Evolutionary conservation across 53 echinoderm and acorn worm species (phyloP), one percentile per base, ranked within the genome.

Genomic region (Astropecten irregularis): DNA sequence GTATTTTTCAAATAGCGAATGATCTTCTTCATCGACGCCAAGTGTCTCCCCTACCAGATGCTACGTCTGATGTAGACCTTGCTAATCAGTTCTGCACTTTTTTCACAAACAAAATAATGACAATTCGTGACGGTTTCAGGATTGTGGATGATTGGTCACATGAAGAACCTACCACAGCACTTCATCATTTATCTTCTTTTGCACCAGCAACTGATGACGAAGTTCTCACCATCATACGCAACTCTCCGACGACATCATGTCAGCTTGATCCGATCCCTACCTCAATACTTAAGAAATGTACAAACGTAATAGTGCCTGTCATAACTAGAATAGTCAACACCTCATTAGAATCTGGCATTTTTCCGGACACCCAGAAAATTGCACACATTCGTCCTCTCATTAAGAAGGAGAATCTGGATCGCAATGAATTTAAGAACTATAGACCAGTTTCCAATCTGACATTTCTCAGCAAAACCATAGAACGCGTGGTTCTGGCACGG

Each of bases 51-150:
- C 76, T 76, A 9, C 76, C 64, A 33, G 76, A 85, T 9, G 71
- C 37, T 59, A 27, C 30, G 1, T 74, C 61, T 31, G 74, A 76
- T 42, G 32, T 9, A 29, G 16, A 13, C 33, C 76, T 85, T 19
- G 73, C 76, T 5, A 85, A 85, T 30, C 38, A 74, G 34, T 76
- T 85, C 32, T 74, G 74, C 30, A 19, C 15, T 9, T 29, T 46
- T 33, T 83, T 83, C 68, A 68, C 83, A 26, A 39, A 69, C n/a
- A 83, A 83, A 19, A 83, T 83, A 44, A 31, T 50, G 63, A 76
- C 35, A 13, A 63, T 85, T 3, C 29, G 62, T 37, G 33, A 60
- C 40, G 34, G 61, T 61, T 85, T 85, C 18, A 29, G 32, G 8
- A 23, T 62, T 26, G 63, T 74, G 33, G 85, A 76, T 59, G 66